Evolutionary conservation across 2,888 invertebrate genomes (phyloP).

Genomic region (Neria commutata): DNA sequence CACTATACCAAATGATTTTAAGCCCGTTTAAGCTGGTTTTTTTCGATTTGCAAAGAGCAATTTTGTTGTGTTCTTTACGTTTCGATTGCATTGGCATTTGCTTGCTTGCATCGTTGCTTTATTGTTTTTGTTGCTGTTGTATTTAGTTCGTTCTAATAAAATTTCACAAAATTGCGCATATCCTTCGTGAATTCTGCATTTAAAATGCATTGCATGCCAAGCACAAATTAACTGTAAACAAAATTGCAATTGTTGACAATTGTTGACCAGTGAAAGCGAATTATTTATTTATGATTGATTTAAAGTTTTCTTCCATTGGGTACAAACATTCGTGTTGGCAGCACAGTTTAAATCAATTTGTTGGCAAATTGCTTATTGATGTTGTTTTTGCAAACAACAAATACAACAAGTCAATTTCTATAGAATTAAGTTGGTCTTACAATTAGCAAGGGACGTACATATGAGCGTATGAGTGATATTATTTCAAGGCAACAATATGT

Average conservation of each 20-base stretch:
- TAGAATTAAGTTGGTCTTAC: too few species aligned
- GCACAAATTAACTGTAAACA: background rate
- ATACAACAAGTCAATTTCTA: too few species aligned
- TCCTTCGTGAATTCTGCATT: background rate
- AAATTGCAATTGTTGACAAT: constrained; percentile 23
- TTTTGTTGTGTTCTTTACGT: too few species aligned
- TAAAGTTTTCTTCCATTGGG: constrained; percentile 25
- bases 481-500: too few species aligned
- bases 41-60: too few species aligned
- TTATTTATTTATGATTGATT: background rate
- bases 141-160: constrained; percentile 14
- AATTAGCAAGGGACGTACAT: too few species aligned
- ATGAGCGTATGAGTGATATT: too few species aligned
- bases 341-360: constrained; percentile 20
- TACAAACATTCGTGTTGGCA: constrained; percentile 24
- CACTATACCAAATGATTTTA: too few species aligned
- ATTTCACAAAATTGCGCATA: background rate
- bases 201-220: background rate
- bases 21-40: too few species aligned
- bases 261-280: constrained; percentile 21
- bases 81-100: too few species aligned
- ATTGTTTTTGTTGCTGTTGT: background rate
- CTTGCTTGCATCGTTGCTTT: too few species aligned
- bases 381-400: constrained; percentile 28
- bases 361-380: constrained; percentile 28